A percentile compares a stretch with the other conserved stretches of the same genome.
Conservation (phyloP, 2,113 vertebrate genomes). For the Ochotona curzoniae region DNA sequence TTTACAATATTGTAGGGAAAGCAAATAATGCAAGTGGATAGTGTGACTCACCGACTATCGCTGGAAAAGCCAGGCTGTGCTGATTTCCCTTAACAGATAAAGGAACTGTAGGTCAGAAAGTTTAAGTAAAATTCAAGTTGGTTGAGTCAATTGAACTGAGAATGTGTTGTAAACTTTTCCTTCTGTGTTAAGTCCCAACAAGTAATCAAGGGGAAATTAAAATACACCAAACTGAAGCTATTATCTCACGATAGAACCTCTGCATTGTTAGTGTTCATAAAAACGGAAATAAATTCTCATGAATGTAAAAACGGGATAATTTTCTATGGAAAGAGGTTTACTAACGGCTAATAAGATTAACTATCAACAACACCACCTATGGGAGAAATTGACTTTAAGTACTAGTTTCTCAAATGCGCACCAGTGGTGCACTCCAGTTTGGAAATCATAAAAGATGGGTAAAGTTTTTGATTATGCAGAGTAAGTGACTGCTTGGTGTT, state of each 20-base stretch:
- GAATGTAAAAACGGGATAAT: slow-evolving; percentile 1
- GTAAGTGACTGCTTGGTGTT: background rate
- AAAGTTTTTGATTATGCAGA: background rate
- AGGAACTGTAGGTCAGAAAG: background rate
- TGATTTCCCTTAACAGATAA: background rate
- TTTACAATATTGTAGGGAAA: slow-evolving; percentile 9
- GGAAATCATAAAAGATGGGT: background rate
- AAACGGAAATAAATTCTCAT: slow-evolving; percentile 34
- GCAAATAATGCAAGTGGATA: background rate
- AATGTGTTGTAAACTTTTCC: background rate
- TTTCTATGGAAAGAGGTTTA: background rate
- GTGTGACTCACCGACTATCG: background rate
- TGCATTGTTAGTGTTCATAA: slow-evolving; percentile 29
- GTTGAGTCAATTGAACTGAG: background rate
- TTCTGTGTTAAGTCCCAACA: background rate
- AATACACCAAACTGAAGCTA: slow-evolving; percentile 4
- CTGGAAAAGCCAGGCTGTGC: background rate
- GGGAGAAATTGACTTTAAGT: background rate
- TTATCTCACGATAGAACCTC: background rate
- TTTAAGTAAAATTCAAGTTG: background rate
- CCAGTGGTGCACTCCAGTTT: background rate
- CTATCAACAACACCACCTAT: background rate
- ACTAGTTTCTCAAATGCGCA: background rate
- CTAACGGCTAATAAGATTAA: slow-evolving; percentile 16
- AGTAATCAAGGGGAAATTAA: background rate